A percentile compares a stretch with the other conserved stretches of the same genome.
phyloP scores from a whole-genome alignment of 1,140 invertebrate genomes.

The Radopholus similis region DNA sequence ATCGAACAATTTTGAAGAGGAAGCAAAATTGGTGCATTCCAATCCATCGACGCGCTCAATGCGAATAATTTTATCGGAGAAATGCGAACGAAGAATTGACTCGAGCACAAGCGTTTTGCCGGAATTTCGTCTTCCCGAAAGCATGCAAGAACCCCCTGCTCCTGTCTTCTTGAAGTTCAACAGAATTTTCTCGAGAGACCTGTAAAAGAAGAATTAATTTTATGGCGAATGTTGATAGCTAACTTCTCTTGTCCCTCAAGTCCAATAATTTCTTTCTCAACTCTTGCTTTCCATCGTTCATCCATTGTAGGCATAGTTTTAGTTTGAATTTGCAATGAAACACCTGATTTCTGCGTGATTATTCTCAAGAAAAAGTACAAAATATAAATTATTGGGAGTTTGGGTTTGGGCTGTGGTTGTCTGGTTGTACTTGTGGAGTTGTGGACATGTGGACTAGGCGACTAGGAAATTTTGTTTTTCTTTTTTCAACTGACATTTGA shows the following conservation, averaged over 20 bases:
- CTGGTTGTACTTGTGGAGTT: no score
- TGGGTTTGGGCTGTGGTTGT: no score
- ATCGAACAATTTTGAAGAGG: slow-evolving; percentile 1
- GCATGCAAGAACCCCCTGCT: slow-evolving; percentile 5
- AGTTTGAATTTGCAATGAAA: background rate
- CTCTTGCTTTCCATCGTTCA: background rate
- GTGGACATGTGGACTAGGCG: no score
- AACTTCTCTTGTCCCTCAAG: background rate
- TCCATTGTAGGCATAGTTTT: background rate
- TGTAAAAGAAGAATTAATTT: background rate
- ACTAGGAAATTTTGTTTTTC: no score
- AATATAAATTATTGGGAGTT: no score
- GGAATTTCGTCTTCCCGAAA: slow-evolving; percentile 1
- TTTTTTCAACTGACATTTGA: no score
- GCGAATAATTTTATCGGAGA: background rate
- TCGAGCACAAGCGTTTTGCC: slow-evolving; percentile 10
- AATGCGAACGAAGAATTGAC: background rate
- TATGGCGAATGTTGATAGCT: background rate
- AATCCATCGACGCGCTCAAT: background rate
- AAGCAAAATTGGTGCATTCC: background rate
- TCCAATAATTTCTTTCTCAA: background rate
- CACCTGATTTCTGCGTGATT: no score
- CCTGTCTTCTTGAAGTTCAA: background rate
- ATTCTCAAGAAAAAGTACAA: no score
- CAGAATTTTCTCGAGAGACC: slow-evolving; percentile 3